A percentile compares a stretch with the other conserved stretches of the same genome.
phyloP scores from a whole-genome alignment of 2,797 vertebrate genomes.

The Melanotaenia nigrans region DNA sequence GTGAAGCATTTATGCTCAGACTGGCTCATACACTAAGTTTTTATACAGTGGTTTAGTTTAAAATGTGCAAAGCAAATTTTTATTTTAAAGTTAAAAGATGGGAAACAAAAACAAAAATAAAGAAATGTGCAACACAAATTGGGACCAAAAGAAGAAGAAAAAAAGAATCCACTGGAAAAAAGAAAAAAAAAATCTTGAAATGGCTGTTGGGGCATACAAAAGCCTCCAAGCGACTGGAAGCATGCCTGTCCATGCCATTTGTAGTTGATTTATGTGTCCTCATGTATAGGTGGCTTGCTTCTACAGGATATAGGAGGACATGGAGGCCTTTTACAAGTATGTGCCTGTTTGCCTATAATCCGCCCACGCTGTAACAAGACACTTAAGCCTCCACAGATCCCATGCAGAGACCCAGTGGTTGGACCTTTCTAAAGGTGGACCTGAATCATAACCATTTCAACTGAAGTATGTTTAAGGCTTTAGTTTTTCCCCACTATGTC shows the following conservation, averaged over 20 bases:
- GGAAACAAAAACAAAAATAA: neutral
- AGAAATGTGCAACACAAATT: neutral
- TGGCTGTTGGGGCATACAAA: neutral
- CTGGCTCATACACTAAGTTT: too few species aligned
- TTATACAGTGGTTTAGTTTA: too few species aligned
- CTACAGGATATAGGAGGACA: neutral
- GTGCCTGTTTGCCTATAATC: constrained; percentile 4
- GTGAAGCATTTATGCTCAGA: neutral
- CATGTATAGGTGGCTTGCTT: neutral
- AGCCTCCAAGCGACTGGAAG: neutral
- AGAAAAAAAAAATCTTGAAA: neutral
- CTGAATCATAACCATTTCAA: neutral
- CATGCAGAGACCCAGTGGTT: neutral
- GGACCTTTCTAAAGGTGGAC: neutral
- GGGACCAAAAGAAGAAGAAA: too few species aligned
- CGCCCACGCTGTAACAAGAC: neutral
- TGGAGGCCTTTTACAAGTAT: neutral
- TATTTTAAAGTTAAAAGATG: neutral
- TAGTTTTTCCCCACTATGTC: neutral
- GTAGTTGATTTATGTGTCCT: neutral
- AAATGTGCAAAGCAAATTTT: too few species aligned
- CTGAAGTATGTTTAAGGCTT: neutral
- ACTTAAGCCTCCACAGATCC: constrained; percentile 3
- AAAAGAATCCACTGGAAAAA: neutral
- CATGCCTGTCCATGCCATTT: neutral